phyloP scores from a whole-genome alignment of 2,888 invertebrate genomes.

The Frankliniella fusca region DNA sequence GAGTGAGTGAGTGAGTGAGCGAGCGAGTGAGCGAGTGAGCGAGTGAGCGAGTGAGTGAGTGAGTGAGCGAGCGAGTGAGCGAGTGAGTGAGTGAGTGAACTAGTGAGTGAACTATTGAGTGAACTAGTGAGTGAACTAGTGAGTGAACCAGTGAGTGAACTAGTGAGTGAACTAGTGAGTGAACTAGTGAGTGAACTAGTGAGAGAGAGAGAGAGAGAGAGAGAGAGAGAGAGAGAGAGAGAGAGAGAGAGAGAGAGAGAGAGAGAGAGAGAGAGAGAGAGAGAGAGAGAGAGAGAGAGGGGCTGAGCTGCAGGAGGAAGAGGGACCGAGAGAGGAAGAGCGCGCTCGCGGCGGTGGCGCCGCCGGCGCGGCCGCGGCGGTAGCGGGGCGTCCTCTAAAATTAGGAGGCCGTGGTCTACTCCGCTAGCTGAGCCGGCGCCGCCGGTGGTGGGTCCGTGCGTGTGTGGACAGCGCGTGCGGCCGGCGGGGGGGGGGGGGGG shows the following conservation, averaged over 20 bases:
- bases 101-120: neutral
- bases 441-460: too few relatives aligned
- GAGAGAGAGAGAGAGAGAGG: neutral
- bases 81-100: neutral
- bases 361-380: neutral
- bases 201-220: neutral
- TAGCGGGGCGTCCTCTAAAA: neutral
- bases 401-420: neutral
- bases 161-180: neutral
- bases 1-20: neutral
- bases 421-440: neutral
- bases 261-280: conserved; percentile 15
- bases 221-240: neutral
- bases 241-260: conserved; percentile 33
- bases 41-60: conserved; percentile 24
- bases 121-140: neutral
- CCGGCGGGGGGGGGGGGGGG: too few relatives aligned
- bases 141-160: neutral
- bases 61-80: conserved; percentile 31
- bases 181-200: neutral
- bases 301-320: neutral
- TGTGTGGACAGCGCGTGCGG: too few relatives aligned
- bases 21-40: neutral
- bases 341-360: neutral
- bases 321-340: too few relatives aligned